Evolutionary conservation across 2,113 vertebrate genomes (phyloP), one percentile per base, ranked within the genome.

Genomic region (Kryptolebias marmoratus): DNA sequence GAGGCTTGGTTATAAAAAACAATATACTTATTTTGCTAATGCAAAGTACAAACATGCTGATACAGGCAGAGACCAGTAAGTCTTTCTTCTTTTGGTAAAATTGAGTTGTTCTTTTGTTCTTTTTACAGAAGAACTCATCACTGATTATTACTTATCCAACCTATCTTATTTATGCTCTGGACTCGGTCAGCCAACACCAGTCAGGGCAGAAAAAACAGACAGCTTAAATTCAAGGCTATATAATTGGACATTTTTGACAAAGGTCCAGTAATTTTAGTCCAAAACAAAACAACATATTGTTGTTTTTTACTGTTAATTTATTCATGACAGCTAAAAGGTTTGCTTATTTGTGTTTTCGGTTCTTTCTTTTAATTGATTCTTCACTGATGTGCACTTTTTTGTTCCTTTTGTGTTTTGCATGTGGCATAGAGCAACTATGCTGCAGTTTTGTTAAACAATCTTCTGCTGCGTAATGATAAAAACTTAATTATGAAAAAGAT

Each of bases 401-500:
- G 27, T 59, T 5, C 14, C 31, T 30, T 56, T 56, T 27, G 30
- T 48, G 14, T 48, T 48, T 4, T 2, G n/a, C 58, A 27, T 44
- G 15, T 2, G 45, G 8, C 15, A 18, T 4, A 48, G 47, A 48
- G 47, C 12, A 42, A 42, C 39, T 42, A 6, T 10, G 39, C 4
- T 10, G 39, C 8, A 3, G 1, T 48, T 14, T 48, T 64, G 5
- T 49, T 45, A 45, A 2, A 39, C 18, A 14, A 45, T 62, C n/a
- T 47, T 45, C 4, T 62, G 18, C 36, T 5, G 54, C 12, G n/a
- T 42, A 42, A 61, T 48, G 44, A 63, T 30, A 13, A 47, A 63
- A 36, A 18, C 44, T 63, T 9, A 30, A 30, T 53, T 64, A 73
- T 32, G 28, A 65, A 49, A 64, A 58, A 73, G 52, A 86, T 58